Percentiles rank a stretch among this genome's conserved stretches.
phyloP scores from a whole-genome alignment of 2,113 vertebrate genomes.

The Chroicocephalus ridibundus region DNA sequence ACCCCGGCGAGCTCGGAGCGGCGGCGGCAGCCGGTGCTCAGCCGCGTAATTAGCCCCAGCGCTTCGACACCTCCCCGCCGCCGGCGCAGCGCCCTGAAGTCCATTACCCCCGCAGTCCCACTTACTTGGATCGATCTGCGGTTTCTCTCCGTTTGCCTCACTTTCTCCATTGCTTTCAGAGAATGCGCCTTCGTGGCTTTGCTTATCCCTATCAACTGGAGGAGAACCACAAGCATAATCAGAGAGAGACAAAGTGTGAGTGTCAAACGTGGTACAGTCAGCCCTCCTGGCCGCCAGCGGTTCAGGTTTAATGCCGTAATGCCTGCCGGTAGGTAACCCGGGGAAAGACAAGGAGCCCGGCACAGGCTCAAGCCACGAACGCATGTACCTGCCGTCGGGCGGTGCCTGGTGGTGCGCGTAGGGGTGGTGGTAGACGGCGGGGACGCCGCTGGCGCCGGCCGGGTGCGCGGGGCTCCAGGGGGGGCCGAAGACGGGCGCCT shows the following conservation, averaged over 20 bases:
- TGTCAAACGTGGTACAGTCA: slow-evolving; percentile 88
- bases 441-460: slow-evolving; percentile 82
- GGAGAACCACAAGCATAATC: slow-evolving; percentile 89
- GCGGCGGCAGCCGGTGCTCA: background rate
- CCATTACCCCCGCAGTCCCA: slow-evolving; percentile 28
- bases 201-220: slow-evolving; percentile 88
- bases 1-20: background rate
- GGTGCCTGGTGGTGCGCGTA: slow-evolving; percentile 90
- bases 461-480: slow-evolving; percentile 91
- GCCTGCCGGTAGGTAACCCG: slow-evolving; percentile 89
- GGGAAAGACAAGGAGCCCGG: slow-evolving; percentile 91
- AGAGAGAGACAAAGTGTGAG: slow-evolving; percentile 90
- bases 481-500: slow-evolving; percentile 86
- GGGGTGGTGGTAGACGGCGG: slow-evolving; percentile 88
- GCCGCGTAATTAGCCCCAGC: background rate
- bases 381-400: slow-evolving; percentile 90
- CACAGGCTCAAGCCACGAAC: slow-evolving; percentile 93
- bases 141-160: slow-evolving; percentile 81
- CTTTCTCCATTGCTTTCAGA: slow-evolving; percentile 82
- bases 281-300: slow-evolving; percentile 86
- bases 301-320: slow-evolving; percentile 96
- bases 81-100: slow-evolving; percentile 16
- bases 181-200: slow-evolving; percentile 82
- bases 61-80: slow-evolving; percentile 20
- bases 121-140: slow-evolving; percentile 90